phyloP scores from a whole-genome alignment of 2,888 invertebrate species.

The Archips xylosteana region DNA sequence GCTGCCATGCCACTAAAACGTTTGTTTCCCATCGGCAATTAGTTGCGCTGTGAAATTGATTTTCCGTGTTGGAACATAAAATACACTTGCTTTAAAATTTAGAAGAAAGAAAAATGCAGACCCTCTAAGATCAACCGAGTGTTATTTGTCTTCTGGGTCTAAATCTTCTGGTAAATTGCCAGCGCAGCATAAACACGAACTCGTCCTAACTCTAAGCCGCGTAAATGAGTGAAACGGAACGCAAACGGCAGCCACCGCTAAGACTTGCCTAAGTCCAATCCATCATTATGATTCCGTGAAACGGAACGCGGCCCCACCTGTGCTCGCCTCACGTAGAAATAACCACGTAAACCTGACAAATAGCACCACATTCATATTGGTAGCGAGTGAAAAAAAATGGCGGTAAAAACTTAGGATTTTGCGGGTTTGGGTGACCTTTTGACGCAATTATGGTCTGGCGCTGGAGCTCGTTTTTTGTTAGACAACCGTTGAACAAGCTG shows the following conservation, averaged over 20 bases:
- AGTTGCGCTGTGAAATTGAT: too few species aligned
- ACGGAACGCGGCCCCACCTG: constrained; percentile 72
- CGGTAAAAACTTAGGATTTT: constrained; percentile 57
- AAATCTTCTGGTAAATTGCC: not conserved
- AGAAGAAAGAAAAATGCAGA: not conserved
- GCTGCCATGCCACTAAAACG: too few species aligned
- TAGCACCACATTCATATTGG: constrained; percentile 80
- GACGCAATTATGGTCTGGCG: constrained; percentile 56
- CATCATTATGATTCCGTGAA: constrained; percentile 78
- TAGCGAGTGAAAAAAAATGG: constrained; percentile 68
- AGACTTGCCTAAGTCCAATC: constrained; percentile 78
- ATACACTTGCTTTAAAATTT: too few species aligned
- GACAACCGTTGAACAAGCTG: constrained; percentile 52
- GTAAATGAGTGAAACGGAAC: constrained; percentile 57
- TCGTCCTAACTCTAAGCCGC: constrained; percentile 56
- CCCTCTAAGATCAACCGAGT: not conserved
- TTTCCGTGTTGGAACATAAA: too few species aligned
- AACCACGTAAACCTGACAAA: constrained; percentile 82
- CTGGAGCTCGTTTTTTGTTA: constrained; percentile 57
- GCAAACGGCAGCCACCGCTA: constrained; percentile 49
- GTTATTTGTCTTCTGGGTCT: not conserved
- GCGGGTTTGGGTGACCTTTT: constrained; percentile 52
- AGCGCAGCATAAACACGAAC: constrained; percentile 38
- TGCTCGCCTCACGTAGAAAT: constrained; percentile 71
- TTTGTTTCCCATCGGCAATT: too few species aligned